Conservation (phyloP, 2,113 vertebrate species). For the Tragelaphus buxtoni region DNA sequence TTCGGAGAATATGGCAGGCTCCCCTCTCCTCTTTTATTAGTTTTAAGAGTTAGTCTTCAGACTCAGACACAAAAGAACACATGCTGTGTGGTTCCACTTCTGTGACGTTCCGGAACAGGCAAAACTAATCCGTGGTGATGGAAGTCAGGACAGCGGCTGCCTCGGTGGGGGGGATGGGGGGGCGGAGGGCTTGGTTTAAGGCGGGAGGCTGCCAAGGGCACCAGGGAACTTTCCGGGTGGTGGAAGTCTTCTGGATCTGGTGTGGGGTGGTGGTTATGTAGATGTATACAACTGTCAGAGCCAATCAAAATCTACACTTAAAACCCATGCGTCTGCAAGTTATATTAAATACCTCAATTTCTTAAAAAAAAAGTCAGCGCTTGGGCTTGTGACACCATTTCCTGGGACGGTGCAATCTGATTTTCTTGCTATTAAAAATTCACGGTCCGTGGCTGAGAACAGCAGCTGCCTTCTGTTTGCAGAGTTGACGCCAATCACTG, state of each 20-base stretch:
- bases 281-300: neutral
- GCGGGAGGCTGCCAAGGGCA: neutral
- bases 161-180: accelerated
- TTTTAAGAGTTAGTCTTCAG: neutral
- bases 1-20: neutral
- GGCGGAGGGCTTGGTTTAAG: neutral
- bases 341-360: neutral
- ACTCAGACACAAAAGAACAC: neutral
- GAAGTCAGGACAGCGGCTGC: neutral
- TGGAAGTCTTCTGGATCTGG: neutral
- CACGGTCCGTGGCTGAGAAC: conserved; percentile 74
- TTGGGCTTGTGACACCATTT: neutral
- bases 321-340: neutral
- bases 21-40: neutral
- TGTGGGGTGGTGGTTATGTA: neutral
- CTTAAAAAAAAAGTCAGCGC: neutral
- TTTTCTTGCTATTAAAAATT: conserved; percentile 65
- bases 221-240: accelerated
- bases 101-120: accelerated
- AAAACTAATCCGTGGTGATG: neutral
- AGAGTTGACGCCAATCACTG: conserved; percentile 76
- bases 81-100: neutral
- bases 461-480: conserved; percentile 76
- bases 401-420: neutral
- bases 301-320: neutral